These are phyloP conservation scores for Mus spicilegus DNA, from an alignment of 2,113 vertebrate genomes.

Conservation along the genomic window DNA sequence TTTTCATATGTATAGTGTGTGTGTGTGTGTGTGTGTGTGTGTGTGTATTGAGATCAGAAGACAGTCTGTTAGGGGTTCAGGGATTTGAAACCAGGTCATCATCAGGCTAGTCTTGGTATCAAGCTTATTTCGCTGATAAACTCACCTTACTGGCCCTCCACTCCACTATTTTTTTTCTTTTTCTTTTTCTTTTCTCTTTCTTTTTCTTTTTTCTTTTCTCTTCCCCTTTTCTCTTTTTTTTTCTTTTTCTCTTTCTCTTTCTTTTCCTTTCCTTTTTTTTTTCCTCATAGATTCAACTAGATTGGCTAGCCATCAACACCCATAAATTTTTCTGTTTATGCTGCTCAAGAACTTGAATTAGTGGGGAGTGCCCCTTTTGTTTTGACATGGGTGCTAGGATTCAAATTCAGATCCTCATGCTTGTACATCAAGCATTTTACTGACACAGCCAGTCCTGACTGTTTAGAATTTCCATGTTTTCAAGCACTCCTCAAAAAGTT, in stretches of 20 bases:
- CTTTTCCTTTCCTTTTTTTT: no score
- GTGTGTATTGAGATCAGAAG: neutral
- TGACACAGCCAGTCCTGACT: neutral
- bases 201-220: neutral
- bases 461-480: slow-evolving; percentile 34
- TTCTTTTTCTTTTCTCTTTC: no score
- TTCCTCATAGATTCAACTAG: neutral
- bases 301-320: neutral
- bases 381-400: neutral
- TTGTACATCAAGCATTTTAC: neutral
- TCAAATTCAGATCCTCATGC: neutral
- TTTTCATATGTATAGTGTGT: neutral
- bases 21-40: neutral
- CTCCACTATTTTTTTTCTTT: neutral
- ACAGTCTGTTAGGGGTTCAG: neutral
- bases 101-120: neutral
- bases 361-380: neutral
- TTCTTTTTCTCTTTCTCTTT: neutral
- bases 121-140: neutral
- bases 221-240: no score
- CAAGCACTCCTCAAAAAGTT: neutral
- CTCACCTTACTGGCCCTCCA: neutral
- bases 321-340: neutral
- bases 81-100: neutral
- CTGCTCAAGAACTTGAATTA: neutral